Evolutionary conservation across 2,113 vertebrate species (phyloP).

Genomic region (Amblyornis subalaris): DNA sequence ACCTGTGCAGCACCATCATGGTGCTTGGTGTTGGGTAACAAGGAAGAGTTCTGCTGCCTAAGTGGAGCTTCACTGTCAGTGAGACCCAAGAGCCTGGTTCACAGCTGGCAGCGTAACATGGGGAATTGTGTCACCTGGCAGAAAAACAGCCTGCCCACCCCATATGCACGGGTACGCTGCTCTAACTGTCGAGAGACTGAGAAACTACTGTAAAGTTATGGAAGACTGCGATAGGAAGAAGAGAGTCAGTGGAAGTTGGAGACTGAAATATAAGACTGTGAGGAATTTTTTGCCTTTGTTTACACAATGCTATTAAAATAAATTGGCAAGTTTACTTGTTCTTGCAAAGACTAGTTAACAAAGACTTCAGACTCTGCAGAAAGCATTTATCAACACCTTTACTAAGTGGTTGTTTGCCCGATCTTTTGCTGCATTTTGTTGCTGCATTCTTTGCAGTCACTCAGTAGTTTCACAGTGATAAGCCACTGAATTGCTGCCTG

Average conservation of each 20-base stretch:
- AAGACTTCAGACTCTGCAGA: background rate
- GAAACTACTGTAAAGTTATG: background rate
- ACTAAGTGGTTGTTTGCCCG: background rate
- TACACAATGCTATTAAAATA: background rate
- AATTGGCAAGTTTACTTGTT: background rate
- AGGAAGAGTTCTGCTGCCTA: background rate
- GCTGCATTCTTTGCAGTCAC: background rate
- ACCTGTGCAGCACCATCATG: rapidly evolving
- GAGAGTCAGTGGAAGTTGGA: background rate
- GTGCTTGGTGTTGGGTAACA: background rate
- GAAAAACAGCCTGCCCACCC: background rate
- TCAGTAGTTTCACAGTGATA: background rate
- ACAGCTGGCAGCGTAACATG: background rate
- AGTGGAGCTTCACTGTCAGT: background rate
- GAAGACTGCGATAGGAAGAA: background rate
- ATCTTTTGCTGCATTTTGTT: background rate
- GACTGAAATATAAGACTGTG: background rate
- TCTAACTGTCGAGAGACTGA: background rate
- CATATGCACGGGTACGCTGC: no score
- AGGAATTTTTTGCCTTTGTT: background rate
- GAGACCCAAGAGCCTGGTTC: background rate
- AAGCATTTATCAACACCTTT: background rate
- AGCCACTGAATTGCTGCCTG: background rate
- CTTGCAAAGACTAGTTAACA: background rate
- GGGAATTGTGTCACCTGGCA: background rate